Evolutionary conservation across 2,797 vertebrate species (phyloP).

Genomic region (Clarias pachynema): DNA sequence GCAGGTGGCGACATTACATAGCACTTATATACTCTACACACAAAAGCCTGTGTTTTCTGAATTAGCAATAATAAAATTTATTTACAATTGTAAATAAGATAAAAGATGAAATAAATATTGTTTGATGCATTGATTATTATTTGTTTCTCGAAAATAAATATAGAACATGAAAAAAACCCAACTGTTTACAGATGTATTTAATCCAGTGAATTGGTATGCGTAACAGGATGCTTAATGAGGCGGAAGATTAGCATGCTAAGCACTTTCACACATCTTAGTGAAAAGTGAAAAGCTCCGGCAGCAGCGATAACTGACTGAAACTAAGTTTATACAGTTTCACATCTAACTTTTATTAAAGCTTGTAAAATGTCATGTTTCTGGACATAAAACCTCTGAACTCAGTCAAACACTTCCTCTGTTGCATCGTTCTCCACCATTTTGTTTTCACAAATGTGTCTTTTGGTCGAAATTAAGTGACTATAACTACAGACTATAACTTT

Average conservation of each 20-base stretch:
- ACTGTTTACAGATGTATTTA: background rate
- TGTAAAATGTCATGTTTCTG: background rate
- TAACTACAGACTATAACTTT: too few relatives aligned
- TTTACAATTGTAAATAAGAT: background rate
- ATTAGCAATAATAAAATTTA: background rate
- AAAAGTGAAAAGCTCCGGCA: background rate
- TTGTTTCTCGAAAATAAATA: background rate
- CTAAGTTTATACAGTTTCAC: background rate
- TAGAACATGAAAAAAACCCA: background rate
- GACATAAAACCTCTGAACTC: background rate
- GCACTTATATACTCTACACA: background rate
- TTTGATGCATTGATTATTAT: background rate
- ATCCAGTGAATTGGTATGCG: constrained; percentile 12
- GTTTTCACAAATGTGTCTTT: too few relatives aligned
- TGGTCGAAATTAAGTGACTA: background rate
- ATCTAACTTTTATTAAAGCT: background rate
- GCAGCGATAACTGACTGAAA: background rate
- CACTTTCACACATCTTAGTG: constrained; percentile 10
- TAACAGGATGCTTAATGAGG: background rate
- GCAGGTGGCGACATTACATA: background rate
- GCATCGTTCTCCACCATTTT: background rate
- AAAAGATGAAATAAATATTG: background rate
- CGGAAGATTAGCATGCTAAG: constrained; percentile 13
- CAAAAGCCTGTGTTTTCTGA: background rate
- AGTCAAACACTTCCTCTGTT: background rate